Base-by-base conservation (phyloP, 2,888 invertebrate species). In the Cheilosia soror region DNA sequence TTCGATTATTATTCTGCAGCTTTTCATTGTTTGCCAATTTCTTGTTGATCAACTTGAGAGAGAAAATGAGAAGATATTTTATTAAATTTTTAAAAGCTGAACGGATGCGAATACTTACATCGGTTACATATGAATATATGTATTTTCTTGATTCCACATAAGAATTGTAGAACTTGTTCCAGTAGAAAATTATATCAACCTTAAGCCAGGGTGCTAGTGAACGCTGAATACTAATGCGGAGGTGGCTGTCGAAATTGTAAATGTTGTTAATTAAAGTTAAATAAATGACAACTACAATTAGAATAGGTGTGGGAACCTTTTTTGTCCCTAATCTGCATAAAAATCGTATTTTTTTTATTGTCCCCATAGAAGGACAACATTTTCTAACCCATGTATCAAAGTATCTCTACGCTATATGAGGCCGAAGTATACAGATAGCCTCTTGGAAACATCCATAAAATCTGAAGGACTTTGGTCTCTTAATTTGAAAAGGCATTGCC, bases 81-180 rank as follows among this genome's bases (percentile, higher is more conserved):
- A 13, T 2, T 27, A 6, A 37, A 9, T 25, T 63, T 9, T 0
- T 9, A 0, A 9, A 9, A 20, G 20, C 6, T 0, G 13, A n/a
- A 0, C 7, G 0, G 20, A 58, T 63, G n/a, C 2, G 1, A 27
- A 1, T 27, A 77, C 81, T 81, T 66, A 85, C 85, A 37, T 85
- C 76, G 4, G 71, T 68, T 7, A 85, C 31, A 25, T 62, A 85
- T 13, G n/a, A 40, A 13, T 81, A 51, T 51, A 85, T 81, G 31
- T 31, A 81, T 31, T 81, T 72, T 4, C 85, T 65, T 31, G 85
- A 81, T n/a, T 81, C 72, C n/a, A 81, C 81, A 44, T 85, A 81
- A 0, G 85, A 81, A 2, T 76, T 81, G 15, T 81, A 85, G 40
- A 66, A 63, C 31, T 81, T 81, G 57, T 72, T 33, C 15, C 53